Evolutionary conservation across 92 coral and sea anemone genomes (phyloP), one percentile per base, ranked within the genome.

Genomic region (Phenganax marumi): DNA sequence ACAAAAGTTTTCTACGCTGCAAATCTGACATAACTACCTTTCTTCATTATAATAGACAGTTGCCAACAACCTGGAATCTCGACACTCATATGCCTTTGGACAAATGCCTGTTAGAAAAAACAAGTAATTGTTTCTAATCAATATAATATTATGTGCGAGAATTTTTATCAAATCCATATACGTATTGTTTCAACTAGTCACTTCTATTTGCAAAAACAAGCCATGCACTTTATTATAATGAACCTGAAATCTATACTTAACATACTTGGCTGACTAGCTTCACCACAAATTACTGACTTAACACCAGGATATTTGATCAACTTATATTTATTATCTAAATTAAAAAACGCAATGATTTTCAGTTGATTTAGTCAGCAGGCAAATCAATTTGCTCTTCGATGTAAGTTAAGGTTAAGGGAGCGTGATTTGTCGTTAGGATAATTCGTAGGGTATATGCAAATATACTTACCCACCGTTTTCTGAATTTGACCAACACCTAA

Each of bases 281-380:
- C 99, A 74, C 97, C 99, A 61, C 91, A 86, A 68, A 96, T 90
- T 12, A 91, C 89, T n/a, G 93, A 70, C 85, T 89, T 91, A 54
- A 96, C 91, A 22, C 99, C 99, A 87, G 91, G 91, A 82, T 89
- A 96, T 65, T 91, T 89, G 52, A 90, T 72, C 57, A 68, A 85
- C 84, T 91, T 96, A 50, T 79, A 68, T 75, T 94, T 94, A n/a
- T 84, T 62, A 54, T 76, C 97, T 93, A 74, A 65, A 56, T 61
- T 76, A 76, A 10, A 33, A 50, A 46, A 43, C 1, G 10, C 13
- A 9, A 8, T 16, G 49, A 49, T 3, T 69, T 22, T 26, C 14
- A 70, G 24, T 70, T 4, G 25, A 13, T 17, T 43, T 48, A 13
- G 1, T 5, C 43, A 1, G 43, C 2, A 33, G 43, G 43, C 43